phyloP scores from a whole-genome alignment of 1,140 invertebrate species.

The Notospermus geniculatus region DNA sequence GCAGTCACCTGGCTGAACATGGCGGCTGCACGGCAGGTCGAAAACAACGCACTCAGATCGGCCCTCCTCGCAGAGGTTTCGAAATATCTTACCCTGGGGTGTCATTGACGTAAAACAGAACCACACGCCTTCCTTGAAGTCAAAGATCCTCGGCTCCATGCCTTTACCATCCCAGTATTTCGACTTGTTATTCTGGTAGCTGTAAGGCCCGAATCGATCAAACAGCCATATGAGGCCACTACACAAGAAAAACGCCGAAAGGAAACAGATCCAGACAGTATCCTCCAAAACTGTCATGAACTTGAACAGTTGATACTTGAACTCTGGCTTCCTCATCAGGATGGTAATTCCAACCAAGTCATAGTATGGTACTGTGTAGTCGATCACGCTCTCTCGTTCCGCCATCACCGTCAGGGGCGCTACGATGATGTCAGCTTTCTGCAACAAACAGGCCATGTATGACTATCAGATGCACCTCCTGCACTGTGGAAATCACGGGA shows the following conservation, averaged over 20 bases:
- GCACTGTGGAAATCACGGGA: no score
- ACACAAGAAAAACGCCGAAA: slow-evolving; percentile 71
- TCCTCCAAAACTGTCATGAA: slow-evolving; percentile 94
- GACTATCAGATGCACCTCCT: slow-evolving; percentile 9
- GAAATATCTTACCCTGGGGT: slow-evolving; percentile 66
- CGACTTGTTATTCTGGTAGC: slow-evolving; percentile 82
- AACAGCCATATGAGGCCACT: slow-evolving; percentile 94
- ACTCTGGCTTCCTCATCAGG: slow-evolving; percentile 55
- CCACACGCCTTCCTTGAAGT: slow-evolving; percentile 94
- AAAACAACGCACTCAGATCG: no score
- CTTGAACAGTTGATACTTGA: slow-evolving; percentile 84
- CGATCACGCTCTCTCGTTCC: slow-evolving; percentile 49
- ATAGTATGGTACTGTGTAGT: slow-evolving; percentile 51
- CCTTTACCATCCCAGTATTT: slow-evolving; percentile 76
- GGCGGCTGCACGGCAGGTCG: no score
- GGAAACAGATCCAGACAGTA: slow-evolving; percentile 93
- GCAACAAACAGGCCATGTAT: slow-evolving; percentile 3
- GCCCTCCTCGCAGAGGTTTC: neutral
- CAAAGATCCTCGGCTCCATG: slow-evolving; percentile 94
- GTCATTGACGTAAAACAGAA: slow-evolving; percentile 98
- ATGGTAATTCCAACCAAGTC: slow-evolving; percentile 51
- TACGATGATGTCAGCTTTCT: slow-evolving; percentile 49
- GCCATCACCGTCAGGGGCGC: slow-evolving; percentile 50
- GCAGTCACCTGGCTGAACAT: neutral
- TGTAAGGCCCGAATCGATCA: slow-evolving; percentile 84